A percentile compares a stretch with the other conserved stretches of the same genome.
These are phyloP conservation scores for Melanerpes formicivorus DNA, from an alignment of 2,113 vertebrate species.

Conservation along the genomic window DNA sequence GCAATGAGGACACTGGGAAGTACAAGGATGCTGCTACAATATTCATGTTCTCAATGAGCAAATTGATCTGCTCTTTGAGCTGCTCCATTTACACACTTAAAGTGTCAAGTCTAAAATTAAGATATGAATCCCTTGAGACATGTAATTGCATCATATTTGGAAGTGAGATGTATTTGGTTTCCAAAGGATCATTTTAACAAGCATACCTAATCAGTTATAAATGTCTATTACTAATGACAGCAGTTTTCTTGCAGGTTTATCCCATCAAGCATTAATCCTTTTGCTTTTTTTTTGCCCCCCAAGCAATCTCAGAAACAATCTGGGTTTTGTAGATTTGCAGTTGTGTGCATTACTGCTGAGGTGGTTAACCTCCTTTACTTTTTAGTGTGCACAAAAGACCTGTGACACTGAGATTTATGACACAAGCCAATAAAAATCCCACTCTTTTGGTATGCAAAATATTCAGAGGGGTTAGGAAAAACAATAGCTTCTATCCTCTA, in stretches of 20 bases:
- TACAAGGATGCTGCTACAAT: neutral
- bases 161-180: neutral
- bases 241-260: neutral
- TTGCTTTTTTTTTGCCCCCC: no score
- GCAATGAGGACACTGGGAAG: neutral
- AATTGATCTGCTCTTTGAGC: neutral
- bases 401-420: conserved; percentile 15
- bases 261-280: neutral
- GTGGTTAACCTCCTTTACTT: neutral
- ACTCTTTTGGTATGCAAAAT: neutral
- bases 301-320: neutral
- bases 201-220: neutral
- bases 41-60: neutral
- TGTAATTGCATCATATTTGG: neutral
- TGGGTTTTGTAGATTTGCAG: neutral
- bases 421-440: conserved; percentile 9
- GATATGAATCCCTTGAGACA: neutral
- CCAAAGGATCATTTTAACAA: neutral
- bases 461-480: conserved; percentile 37
- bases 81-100: neutral
- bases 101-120: neutral
- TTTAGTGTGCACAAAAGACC: conserved; percentile 18
- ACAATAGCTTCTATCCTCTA: neutral
- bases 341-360: neutral
- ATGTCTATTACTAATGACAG: neutral